These are phyloP conservation scores for Acanthaster planci DNA, from an alignment of 35 echinoderm and acorn worm species.

Conservation along the genomic window DNA sequence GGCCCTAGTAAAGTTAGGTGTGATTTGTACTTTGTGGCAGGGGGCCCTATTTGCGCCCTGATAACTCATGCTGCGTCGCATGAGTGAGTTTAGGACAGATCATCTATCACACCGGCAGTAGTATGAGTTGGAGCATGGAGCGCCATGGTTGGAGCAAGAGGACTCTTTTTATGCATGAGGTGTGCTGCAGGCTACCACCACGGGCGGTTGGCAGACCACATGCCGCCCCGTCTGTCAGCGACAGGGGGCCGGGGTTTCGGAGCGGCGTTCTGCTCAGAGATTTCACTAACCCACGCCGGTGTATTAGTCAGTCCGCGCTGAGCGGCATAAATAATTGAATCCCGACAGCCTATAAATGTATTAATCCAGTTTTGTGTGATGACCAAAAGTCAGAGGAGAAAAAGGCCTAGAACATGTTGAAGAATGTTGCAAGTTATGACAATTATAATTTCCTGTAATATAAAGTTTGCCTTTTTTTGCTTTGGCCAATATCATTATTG, in stretches of 20 bases:
- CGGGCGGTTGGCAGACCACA: background rate
- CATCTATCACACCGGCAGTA: background rate
- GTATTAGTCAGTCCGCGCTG: constrained; percentile 9
- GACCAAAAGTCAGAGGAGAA: too few species aligned
- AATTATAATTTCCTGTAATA: too few species aligned
- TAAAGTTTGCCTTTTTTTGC: too few species aligned
- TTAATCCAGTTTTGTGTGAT: too few species aligned
- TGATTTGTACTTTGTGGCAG: background rate
- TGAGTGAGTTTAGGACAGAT: constrained; percentile 11
- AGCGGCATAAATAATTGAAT: too few species aligned
- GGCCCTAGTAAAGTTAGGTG: too few species aligned
- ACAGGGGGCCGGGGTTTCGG: background rate
- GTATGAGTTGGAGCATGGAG: constrained; percentile 13
- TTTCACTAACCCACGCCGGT: background rate
- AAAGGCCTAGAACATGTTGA: too few species aligned
- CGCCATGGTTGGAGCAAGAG: too few species aligned
- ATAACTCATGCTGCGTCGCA: background rate
- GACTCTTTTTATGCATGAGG: constrained; percentile 13
- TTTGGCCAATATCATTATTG: too few species aligned
- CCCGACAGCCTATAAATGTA: too few species aligned
- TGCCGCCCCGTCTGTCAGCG: constrained; percentile 17
- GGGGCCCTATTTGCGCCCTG: background rate
- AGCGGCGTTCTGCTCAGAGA: constrained; percentile 4
- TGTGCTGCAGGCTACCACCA: background rate
- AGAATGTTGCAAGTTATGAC: too few species aligned